A percentile compares a stretch with the other conserved stretches of the same genome.
These are phyloP conservation scores for Aleadryas rufinucha DNA, from an alignment of 2,113 vertebrate species.

Conservation along the genomic window DNA sequence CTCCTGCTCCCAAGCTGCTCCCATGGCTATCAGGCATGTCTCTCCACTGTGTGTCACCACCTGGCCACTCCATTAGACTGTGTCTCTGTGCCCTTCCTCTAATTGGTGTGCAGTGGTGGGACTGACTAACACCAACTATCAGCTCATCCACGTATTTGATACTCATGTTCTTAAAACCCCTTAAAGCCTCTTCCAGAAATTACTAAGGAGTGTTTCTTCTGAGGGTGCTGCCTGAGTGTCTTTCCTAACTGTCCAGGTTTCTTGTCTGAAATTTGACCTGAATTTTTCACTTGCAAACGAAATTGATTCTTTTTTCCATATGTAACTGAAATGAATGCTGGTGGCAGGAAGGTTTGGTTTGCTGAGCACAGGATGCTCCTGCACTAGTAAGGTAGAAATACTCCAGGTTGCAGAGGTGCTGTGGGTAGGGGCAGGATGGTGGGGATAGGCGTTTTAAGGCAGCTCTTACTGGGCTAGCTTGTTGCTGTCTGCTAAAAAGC, in stretches of 20 bases:
- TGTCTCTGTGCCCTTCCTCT: background rate
- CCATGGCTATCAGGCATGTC: fast-evolving
- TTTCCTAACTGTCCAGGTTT: background rate
- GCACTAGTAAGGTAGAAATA: background rate
- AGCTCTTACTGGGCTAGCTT: background rate
- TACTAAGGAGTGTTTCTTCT: background rate
- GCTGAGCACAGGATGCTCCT: background rate
- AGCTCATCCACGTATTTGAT: fast-evolving
- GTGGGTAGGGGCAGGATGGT: background rate
- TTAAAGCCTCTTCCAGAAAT: background rate
- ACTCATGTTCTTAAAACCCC: background rate
- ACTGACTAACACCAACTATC: background rate
- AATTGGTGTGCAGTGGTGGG: background rate
- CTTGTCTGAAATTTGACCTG: background rate
- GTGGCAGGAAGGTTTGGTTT: background rate
- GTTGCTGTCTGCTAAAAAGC: background rate
- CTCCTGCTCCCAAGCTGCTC: background rate
- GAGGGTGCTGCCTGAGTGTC: background rate
- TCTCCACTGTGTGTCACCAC: background rate
- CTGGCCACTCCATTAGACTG: background rate
- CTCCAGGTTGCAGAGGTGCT: background rate
- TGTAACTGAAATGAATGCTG: background rate
- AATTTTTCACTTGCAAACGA: background rate
- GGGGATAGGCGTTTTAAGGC: too few species aligned
- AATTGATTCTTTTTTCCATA: background rate